Conservation (phyloP, 1,140 invertebrate genomes). For the Heliconius eleuchia region DNA sequence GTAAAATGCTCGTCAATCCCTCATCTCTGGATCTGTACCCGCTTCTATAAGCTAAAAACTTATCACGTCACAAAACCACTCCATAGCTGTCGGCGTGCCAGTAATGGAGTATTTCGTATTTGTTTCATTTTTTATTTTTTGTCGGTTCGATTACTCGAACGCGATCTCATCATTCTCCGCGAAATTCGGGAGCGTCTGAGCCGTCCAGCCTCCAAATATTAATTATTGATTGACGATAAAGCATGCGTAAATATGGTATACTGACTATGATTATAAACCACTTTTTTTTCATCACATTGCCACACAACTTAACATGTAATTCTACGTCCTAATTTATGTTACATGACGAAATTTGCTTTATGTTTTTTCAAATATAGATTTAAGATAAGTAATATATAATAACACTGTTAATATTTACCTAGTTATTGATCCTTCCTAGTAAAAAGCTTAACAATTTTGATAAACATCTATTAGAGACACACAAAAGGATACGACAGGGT, state of each 20-base stretch:
- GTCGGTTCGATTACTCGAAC: conserved; percentile 78
- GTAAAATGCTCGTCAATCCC: conserved; percentile 12
- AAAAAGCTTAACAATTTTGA: conserved; percentile 26
- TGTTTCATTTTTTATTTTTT: conserved; percentile 81
- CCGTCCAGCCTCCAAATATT: conserved; percentile 74
- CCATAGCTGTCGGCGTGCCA: conserved; percentile 50
- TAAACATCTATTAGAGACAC: conserved; percentile 33
- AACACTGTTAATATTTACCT: background rate
- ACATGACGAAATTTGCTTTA: background rate
- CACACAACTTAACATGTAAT: conserved; percentile 25
- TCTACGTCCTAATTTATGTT: conserved; percentile 1
- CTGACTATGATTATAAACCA: conserved; percentile 52
- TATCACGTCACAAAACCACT: conserved; percentile 44
- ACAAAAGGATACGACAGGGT: conserved; percentile 49
- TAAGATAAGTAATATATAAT: conserved; percentile 3
- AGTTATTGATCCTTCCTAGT: conserved; percentile 11
- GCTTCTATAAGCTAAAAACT: conserved; percentile 21
- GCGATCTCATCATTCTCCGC: conserved; percentile 76
- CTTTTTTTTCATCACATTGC: conserved; percentile 47
- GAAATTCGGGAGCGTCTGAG: conserved; percentile 79
- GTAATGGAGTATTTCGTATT: conserved; percentile 81
- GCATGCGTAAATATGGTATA: conserved; percentile 71
- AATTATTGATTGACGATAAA: conserved; percentile 81
- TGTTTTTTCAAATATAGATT: background rate
- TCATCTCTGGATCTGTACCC: conserved; percentile 5